Evolutionary conservation across 2,113 vertebrate species (phyloP).

Genomic region (Cettia cetti): DNA sequence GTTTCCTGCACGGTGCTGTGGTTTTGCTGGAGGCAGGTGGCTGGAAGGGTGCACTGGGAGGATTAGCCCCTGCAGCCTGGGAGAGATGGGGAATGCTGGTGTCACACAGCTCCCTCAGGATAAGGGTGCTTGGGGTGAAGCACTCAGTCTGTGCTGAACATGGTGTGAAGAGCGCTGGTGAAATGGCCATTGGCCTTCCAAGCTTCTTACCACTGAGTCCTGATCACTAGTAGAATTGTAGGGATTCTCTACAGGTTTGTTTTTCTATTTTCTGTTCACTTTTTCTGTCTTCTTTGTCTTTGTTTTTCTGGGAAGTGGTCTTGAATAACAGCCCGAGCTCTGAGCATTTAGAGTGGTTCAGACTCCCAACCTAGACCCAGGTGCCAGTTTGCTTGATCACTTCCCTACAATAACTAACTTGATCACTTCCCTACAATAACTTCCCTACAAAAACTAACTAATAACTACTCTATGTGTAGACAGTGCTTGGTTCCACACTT

Average conservation of each 20-base stretch:
- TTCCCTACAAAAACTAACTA: too few species aligned
- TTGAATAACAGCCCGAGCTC: rapidly evolving
- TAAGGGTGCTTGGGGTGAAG: neutral
- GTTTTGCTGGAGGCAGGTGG: neutral
- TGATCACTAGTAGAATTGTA: neutral
- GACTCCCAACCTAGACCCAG: neutral
- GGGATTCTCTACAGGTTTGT: slow-evolving; percentile 9
- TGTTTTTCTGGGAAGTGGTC: neutral
- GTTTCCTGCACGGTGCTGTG: neutral
- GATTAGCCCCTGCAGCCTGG: slow-evolving; percentile 6
- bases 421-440: neutral
- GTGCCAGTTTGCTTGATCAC: neutral
- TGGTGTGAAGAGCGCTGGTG: neutral
- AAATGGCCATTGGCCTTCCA: neutral
- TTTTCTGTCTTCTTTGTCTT: neutral
- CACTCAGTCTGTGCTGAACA: neutral
- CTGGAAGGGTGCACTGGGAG: slow-evolving; percentile 5
- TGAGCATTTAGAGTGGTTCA: neutral
- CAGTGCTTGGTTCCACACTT: neutral
- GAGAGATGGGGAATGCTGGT: neutral
- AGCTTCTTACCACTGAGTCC: neutral
- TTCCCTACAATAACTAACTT: neutral
- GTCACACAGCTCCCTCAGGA: neutral
- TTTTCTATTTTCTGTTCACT: neutral
- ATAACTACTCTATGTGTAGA: rapidly evolving